These are phyloP conservation scores for Brachypteracias leptosomus DNA, from an alignment of 2,113 vertebrate genomes.

Conservation along the genomic window DNA sequence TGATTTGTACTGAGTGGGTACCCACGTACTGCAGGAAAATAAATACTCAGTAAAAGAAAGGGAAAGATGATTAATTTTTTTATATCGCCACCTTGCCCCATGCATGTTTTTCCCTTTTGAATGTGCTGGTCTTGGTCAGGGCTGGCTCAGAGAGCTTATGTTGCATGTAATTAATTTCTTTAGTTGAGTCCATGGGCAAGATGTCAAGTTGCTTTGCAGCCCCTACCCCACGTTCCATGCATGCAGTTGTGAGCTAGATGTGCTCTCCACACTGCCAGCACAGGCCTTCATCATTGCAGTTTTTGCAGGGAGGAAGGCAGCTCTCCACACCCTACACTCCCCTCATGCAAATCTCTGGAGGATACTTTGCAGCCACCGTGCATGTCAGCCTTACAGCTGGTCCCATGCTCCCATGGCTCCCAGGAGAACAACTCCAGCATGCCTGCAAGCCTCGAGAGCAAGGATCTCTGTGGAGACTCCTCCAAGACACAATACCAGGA, in stretches of 20 bases:
- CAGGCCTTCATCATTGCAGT: not conserved
- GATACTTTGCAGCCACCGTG: not conserved
- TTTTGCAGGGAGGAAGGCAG: not conserved
- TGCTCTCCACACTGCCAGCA: not conserved
- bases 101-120: not conserved
- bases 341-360: not conserved
- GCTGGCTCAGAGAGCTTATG: not conserved
- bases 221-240: not conserved
- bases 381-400: not conserved
- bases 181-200: not conserved
- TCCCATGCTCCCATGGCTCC: not conserved
- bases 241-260: not conserved
- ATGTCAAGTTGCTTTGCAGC: rapidly evolving
- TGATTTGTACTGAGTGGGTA: not conserved
- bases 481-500: not conserved
- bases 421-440: rapidly evolving
- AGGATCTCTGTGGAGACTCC: not conserved
- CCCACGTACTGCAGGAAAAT: not conserved
- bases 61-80: not conserved
- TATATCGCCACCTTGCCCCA: not conserved
- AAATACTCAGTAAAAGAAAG: not conserved
- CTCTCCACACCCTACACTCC: not conserved
- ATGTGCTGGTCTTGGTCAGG: not conserved
- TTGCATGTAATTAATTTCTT: not conserved
- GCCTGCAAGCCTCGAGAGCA: not conserved